phyloP scores from a whole-genome alignment of 2,888 invertebrate species.

The Phasia obesa region DNA sequence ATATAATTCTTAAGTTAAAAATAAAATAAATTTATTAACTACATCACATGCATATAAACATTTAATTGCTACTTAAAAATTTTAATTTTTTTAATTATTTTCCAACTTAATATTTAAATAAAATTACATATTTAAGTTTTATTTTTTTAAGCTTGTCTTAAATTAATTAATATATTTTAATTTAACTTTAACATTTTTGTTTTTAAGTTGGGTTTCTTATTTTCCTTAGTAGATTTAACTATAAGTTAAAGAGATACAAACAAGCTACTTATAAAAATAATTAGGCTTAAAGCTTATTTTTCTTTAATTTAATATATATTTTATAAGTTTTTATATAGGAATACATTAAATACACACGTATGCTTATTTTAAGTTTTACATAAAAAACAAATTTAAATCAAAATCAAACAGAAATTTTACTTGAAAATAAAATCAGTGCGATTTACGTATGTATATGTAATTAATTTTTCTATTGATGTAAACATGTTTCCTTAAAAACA shows the following conservation, averaged over 20 bases:
- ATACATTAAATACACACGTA: slow-evolving; percentile 51
- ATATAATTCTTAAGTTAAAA: slow-evolving; percentile 35
- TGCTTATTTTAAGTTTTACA: slow-evolving; percentile 63
- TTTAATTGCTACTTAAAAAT: slow-evolving; percentile 68
- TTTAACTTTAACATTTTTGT: slow-evolving; percentile 34
- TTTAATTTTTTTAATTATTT: slow-evolving; percentile 28
- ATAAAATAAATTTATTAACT: slow-evolving; percentile 26
- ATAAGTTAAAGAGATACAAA: slow-evolving; percentile 22
- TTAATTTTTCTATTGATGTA: slow-evolving; percentile 71
- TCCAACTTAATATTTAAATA: background rate
- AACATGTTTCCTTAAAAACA: slow-evolving; percentile 69
- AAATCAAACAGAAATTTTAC: slow-evolving; percentile 58
- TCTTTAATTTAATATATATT: slow-evolving; percentile 26
- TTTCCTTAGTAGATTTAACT: slow-evolving; percentile 23
- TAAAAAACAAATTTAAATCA: slow-evolving; percentile 54
- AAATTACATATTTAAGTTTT: slow-evolving; percentile 19
- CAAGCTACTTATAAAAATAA: slow-evolving; percentile 40
- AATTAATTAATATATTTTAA: slow-evolving; percentile 21
- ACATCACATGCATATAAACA: slow-evolving; percentile 58
- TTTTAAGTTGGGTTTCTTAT: slow-evolving; percentile 27
- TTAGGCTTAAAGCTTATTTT: slow-evolving; percentile 63
- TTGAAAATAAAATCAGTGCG: slow-evolving; percentile 59
- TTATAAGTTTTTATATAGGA: slow-evolving; percentile 46
- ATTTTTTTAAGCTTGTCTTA: slow-evolving; percentile 32
- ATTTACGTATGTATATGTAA: slow-evolving; percentile 45